phyloP scores from a whole-genome alignment of 2,797 vertebrate genomes.

The Pterois miles region DNA sequence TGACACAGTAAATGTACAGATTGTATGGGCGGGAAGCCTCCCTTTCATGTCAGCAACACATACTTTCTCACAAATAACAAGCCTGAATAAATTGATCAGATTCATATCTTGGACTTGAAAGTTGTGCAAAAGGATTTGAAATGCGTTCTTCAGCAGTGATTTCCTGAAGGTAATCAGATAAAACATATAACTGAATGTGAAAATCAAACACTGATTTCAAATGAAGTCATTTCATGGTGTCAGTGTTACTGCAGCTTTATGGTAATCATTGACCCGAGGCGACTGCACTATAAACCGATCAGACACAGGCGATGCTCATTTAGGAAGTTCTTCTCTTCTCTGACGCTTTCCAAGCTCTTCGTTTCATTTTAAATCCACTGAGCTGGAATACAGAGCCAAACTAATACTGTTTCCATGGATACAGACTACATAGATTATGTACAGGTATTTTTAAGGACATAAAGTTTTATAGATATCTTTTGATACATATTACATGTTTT shows the following conservation, averaged over 20 bases:
- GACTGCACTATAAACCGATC: constrained; percentile 7
- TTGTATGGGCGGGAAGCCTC: background rate
- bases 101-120: constrained; percentile 15
- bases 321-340: background rate
- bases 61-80: background rate
- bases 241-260: background rate
- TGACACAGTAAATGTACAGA: background rate
- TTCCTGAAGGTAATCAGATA: background rate
- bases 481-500: rapidly evolving
- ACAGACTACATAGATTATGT: background rate
- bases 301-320: constrained; percentile 3
- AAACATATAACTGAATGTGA: constrained; percentile 13
- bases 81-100: background rate
- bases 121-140: background rate
- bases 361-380: background rate
- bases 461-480: background rate
- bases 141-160: background rate
- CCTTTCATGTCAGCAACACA: background rate
- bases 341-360: background rate
- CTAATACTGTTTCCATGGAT: background rate
- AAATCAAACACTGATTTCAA: constrained; percentile 25
- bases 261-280: constrained; percentile 8
- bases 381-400: background rate
- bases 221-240: constrained; percentile 34
- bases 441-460: background rate